Base-by-base conservation (phyloP, 2,888 invertebrate species). In the Morpho deidamia region DNA sequence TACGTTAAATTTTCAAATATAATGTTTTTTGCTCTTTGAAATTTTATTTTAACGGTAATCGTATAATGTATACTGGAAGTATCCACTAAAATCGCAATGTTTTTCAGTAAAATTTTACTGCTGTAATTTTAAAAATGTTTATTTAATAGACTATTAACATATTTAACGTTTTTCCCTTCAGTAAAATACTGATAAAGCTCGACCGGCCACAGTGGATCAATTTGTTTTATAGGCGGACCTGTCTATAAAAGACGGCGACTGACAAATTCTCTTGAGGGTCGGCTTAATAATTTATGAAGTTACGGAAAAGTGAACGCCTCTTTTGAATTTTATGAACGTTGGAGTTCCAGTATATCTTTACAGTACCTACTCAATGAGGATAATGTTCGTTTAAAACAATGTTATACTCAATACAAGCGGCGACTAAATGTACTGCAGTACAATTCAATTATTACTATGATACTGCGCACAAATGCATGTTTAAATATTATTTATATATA, bases 201-300 rank as follows among this genome's bases (percentile, higher is more conserved):
- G 67, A 70, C 72, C 71, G 66, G 70, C 67, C 80, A 71, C 77
- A 57, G 63, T 62, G 75, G 79, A 72, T 71, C 76, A 76, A 78
- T 80, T 80, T 72, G 70, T 76, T 78, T 74, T 72, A 76, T 72
- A 74, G 74, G 69, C 75, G 73, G 71, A 65, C 71, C 71, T 72
- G 74, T 74, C 74, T 75, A 76, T 76, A 77, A 76, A 77, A 79
- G 74, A 76, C 74, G 71, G 73, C 68, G 72, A 71, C 72, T 74
- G 74, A 71, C 70, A 69, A 75, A 76, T 69, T 70, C 76, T 71
- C 76, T 59, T 46, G 75, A 71, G 77, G 64, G 58, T 62, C 64
- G 63, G 65, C 69, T 73, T 71, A 74, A 71, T 75, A 74, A 76
- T 76, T 75, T 77, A 77, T 69, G 71, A 74, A 71, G 66, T 70